Percentiles rank a stretch among this genome's conserved stretches.
phyloP scores from a whole-genome alignment of 2,888 invertebrate species.

The Nowickia ferox region DNA sequence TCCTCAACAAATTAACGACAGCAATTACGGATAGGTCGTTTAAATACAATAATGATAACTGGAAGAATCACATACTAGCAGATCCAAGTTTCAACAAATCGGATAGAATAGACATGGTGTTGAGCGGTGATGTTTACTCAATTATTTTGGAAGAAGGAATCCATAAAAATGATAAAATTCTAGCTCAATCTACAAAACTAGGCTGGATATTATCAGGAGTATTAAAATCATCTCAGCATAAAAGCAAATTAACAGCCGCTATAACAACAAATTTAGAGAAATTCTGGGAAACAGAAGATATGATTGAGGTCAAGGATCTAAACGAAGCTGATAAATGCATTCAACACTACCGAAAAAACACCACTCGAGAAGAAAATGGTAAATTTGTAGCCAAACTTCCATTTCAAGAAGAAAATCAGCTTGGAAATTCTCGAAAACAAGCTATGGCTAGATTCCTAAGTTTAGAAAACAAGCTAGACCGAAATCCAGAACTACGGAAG shows the following conservation, averaged over 20 bases:
- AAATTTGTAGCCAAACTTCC: no score
- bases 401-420: no score
- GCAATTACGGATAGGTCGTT: no score
- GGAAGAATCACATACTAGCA: not conserved
- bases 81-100: conserved; percentile 2
- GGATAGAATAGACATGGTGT: not conserved
- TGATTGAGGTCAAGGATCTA: not conserved
- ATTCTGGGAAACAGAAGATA: conserved; percentile 10
- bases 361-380: no score
- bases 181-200: not conserved
- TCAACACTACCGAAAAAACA: no score
- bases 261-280: not conserved
- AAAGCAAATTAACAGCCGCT: not conserved
- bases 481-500: conserved; percentile 3
- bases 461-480: not conserved
- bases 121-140: not conserved
- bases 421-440: not conserved
- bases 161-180: not conserved
- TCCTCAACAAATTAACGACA: no score
- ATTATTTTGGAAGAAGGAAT: conserved; percentile 1
- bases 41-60: not conserved
- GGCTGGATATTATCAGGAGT: conserved; percentile 2
- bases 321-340: not conserved
- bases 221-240: not conserved
- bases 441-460: not conserved